Evolutionary conservation across 2,888 invertebrate genomes (phyloP), one percentile per base, ranked within the genome.

Genomic region (Clistopyga incitator): DNA sequence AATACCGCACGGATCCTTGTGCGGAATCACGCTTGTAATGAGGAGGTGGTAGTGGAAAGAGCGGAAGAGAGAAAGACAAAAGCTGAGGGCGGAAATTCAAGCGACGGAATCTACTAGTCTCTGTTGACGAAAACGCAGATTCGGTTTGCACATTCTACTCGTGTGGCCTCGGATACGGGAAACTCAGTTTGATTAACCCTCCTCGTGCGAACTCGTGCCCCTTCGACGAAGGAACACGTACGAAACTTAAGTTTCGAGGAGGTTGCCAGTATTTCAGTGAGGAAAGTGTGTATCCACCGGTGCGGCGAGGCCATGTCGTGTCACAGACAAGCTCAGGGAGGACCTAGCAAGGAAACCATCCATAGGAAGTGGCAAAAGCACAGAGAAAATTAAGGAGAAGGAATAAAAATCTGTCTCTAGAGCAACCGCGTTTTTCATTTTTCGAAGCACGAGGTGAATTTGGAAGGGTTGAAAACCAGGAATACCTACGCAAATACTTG

Each of bases 81-180:
- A 64, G 38, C 64, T 38, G 20, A 42, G 38, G 20, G 38, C 38
- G 64, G 18, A 38, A 64, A 64, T 64, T 42, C 11, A 29, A 29
- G 3, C 64, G 38, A 64, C 64, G 38, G 38, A 64, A 64, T 64
- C 18, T 20, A 18, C 42, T 38, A 64, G 64, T 42, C 64, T 38
- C n/a, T 64, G 64, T 64, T 64, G 64, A 64, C 64, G 64, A 64
- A 38, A 34, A 64, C 64, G 38, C 64, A 64, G 38, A 64, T 64
- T 64, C 64, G 20, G 64, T 25, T 64, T 64, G 64, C 64, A 64
- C 64, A 64, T 64, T 64, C 64, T 34, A 64, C 64, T 64, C 64
- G 38, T 64, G 64, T 38, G 64, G 64, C 18, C 38, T 38, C 42
- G 64, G 38, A 38, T 38, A 64, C 38, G 64, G 64, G 34, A 38